Evolutionary conservation across 2,113 vertebrate species (phyloP).

Genomic region (Stictonetta naevosa): DNA sequence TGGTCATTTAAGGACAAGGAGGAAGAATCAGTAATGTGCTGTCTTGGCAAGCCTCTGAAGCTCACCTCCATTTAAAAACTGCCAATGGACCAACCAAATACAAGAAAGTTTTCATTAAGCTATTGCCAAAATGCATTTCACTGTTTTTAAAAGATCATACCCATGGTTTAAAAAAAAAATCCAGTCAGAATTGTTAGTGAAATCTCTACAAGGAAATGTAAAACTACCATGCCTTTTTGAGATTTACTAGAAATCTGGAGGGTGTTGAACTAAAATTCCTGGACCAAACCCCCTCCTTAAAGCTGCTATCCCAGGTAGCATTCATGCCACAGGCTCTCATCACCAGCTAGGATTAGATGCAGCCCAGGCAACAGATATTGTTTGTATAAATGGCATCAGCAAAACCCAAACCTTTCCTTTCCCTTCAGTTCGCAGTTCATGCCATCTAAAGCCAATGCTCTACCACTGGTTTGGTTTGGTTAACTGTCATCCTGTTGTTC

Average conservation of each 20-base stretch:
- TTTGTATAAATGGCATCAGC: not conserved
- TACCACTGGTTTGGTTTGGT: slow-evolving; percentile 13
- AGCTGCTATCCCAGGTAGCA: not conserved
- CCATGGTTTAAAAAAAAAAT: not conserved
- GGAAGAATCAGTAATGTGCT: not conserved
- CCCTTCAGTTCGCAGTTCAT: not conserved
- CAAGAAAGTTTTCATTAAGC: not conserved
- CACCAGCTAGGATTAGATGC: not conserved
- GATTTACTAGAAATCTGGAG: not conserved
- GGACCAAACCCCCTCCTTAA: not conserved
- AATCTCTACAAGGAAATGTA: not conserved
- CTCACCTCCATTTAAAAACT: not conserved
- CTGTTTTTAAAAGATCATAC: not conserved
- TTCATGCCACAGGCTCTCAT: not conserved
- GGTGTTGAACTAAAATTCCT: slow-evolving; percentile 9
- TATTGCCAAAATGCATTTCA: not conserved
- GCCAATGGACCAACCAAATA: not conserved
- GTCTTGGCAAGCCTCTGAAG: not conserved
- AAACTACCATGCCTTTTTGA: not conserved
- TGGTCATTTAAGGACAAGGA: not conserved
- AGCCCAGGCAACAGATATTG: not conserved
- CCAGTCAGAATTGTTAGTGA: not conserved
- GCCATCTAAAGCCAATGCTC: not conserved
- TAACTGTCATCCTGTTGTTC: slow-evolving; percentile 11
- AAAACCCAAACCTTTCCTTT: not conserved